These are phyloP conservation scores for Plagodis dolabraria DNA, from an alignment of 2,888 invertebrate species.

Conservation along the genomic window DNA sequence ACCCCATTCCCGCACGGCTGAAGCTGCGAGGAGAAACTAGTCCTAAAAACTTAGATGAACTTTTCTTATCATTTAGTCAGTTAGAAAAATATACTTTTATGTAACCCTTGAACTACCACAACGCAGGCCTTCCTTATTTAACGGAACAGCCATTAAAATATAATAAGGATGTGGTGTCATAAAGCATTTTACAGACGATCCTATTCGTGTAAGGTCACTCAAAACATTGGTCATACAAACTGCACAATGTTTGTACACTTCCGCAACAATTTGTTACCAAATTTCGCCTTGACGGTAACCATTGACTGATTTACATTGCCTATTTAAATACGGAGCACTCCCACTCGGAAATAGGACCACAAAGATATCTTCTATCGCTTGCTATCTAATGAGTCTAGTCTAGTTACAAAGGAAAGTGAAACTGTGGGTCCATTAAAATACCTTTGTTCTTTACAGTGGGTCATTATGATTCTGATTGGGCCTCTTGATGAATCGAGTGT, in stretches of 20 bases:
- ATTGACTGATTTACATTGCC: slow-evolving; percentile 44
- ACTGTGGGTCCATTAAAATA: slow-evolving; percentile 35
- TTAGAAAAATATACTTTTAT: neutral
- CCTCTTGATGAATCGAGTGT: slow-evolving; percentile 55
- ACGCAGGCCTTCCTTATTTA: slow-evolving; percentile 24
- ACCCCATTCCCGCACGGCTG: too few species aligned
- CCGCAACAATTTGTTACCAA: slow-evolving; percentile 58
- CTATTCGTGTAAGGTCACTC: slow-evolving; percentile 50
- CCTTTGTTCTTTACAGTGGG: slow-evolving; percentile 12
- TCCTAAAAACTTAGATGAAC: too few species aligned
- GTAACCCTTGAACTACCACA: slow-evolving; percentile 7
- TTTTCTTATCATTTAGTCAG: neutral
- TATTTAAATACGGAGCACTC: slow-evolving; percentile 46
- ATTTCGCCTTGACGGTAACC: slow-evolving; percentile 50
- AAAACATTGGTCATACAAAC: slow-evolving; percentile 52
- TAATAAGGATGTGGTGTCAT: slow-evolving; percentile 32
- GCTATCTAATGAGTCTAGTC: slow-evolving; percentile 43
- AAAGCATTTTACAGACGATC: slow-evolving; percentile 43
- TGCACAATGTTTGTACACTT: slow-evolving; percentile 54
- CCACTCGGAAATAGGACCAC: slow-evolving; percentile 54
- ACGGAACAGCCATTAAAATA: slow-evolving; percentile 33
- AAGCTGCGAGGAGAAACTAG: too few species aligned
- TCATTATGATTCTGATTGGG: slow-evolving; percentile 58
- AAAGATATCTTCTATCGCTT: slow-evolving; percentile 54
- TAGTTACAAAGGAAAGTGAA: slow-evolving; percentile 62